These are phyloP conservation scores for Syngnathus scovelli DNA, from an alignment of 2,113 vertebrate genomes.

Conservation along the genomic window DNA sequence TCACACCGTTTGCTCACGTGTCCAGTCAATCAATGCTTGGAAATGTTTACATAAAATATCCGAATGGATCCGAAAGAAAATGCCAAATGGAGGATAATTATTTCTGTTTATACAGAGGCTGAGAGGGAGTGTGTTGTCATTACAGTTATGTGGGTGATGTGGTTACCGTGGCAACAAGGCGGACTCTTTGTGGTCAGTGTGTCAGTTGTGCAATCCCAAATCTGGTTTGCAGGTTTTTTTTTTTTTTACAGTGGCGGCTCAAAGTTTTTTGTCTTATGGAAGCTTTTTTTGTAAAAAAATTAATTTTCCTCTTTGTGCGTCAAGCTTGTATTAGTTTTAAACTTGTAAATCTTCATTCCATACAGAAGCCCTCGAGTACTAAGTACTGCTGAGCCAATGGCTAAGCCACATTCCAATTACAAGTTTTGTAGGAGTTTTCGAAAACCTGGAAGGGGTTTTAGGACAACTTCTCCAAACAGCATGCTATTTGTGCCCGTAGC, in stretches of 20 bases:
- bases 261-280: neutral
- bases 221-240: neutral
- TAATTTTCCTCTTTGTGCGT: neutral
- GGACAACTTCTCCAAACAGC: neutral
- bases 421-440: neutral
- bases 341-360: neutral
- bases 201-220: neutral
- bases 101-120: neutral
- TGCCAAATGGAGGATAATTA: too few relatives aligned
- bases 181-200: neutral
- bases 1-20: neutral
- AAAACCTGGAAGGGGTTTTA: neutral
- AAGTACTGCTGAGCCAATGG: neutral
- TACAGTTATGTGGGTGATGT: neutral
- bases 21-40: too few relatives aligned
- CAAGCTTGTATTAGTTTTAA: neutral
- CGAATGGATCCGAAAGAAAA: too few relatives aligned
- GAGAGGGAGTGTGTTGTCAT: neutral
- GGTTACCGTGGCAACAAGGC: slow-evolving; percentile 1
- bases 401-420: neutral
- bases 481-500: neutral
- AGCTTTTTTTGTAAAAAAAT: too few relatives aligned
- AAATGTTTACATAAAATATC: too few relatives aligned
- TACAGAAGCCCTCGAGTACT: neutral
- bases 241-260: neutral